Base-by-base conservation (phyloP, 2,113 vertebrate genomes). In the Lycaon pictus region DNA sequence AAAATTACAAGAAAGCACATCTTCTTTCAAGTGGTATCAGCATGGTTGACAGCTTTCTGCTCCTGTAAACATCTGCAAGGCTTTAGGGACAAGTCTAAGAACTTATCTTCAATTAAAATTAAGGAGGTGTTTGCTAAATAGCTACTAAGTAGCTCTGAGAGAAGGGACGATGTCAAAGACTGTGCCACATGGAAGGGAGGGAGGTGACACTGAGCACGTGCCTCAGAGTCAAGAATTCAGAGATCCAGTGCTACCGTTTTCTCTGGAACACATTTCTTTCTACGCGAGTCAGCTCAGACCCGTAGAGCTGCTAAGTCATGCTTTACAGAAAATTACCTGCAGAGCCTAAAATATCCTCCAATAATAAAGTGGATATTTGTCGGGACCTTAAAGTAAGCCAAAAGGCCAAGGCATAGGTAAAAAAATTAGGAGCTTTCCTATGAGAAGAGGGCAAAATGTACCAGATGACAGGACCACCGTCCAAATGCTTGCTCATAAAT, bases 261-360 rank as follows among this genome's bases (percentile, higher is more conserved):
- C 35, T 89, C 51, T 19, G 37, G 77, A 32, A 43, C 25, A 3
- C 29, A 29, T 92, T 88, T 80, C n/a, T 76, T 67, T 37, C 48
- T 32, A 37, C 15, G 51, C 48, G 87, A 56, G 65, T 92, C 7
- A 0, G 63, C 29, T 90, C 88, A 76, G 60, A 76, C 79, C 56
- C 63, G 77, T 0, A 65, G 62, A 74, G 48, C 56, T 35, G 63
- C 58, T 92, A 74, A 86, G 83, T 86, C 63, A 63, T 35, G 16
- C 58, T 87, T 84, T 80, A 71, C 71, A 91, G 95, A 92, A 90
- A 96, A 95, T 92, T 76, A 96, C 90, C 88, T 79, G 86, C 63
- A 85, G 32, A 87, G 67, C 84, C 93, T 81, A 79, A 96, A 93
- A 85, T 88, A 86, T 22, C 67, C 25, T 95, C 48, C 65, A 94